A percentile compares a stretch with the other conserved stretches of the same genome.
Evolutionary conservation across 2,797 vertebrate genomes (phyloP).

Genomic region (Tenualosa thibaudeaui): DNA sequence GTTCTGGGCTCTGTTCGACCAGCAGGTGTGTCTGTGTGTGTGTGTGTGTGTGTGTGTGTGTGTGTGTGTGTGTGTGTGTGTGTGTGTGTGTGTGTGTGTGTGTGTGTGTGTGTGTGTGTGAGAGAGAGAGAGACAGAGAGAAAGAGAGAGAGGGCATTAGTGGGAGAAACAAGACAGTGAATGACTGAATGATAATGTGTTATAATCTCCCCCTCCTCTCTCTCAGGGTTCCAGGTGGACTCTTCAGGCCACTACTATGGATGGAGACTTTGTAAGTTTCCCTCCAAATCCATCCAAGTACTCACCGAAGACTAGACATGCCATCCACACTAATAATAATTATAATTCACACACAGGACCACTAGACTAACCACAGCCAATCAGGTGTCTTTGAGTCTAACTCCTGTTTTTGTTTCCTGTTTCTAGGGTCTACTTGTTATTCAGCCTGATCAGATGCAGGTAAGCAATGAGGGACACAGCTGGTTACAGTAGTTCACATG

Average conservation of each 20-base stretch:
- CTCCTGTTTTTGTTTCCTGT: conserved; percentile 23
- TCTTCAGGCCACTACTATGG: conserved; percentile 90
- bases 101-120: not conserved
- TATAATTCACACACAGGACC: not conserved
- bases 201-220: conserved; percentile 21
- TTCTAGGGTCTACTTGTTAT: conserved; percentile 79
- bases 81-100: conserved; percentile 13
- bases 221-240: conserved; percentile 96
- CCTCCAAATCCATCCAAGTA: not conserved
- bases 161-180: not conserved
- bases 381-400: not conserved
- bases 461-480: conserved; percentile 54
- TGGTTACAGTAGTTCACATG: not conserved
- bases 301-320: not conserved
- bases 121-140: not conserved
- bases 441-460: conserved; percentile 97
- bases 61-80: conserved; percentile 16
- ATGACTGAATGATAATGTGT: not conserved
- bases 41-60: conserved; percentile 8
- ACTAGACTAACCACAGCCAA: not conserved
- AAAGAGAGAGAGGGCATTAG: not conserved
- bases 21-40: conserved; percentile 88
- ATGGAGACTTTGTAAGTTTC: conserved; percentile 86
- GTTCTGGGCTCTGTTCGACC: conserved; percentile 98
- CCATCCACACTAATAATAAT: not conserved